These are phyloP conservation scores for Alaudala cheleensis DNA, from an alignment of 2,113 vertebrate species.

Conservation along the genomic window DNA sequence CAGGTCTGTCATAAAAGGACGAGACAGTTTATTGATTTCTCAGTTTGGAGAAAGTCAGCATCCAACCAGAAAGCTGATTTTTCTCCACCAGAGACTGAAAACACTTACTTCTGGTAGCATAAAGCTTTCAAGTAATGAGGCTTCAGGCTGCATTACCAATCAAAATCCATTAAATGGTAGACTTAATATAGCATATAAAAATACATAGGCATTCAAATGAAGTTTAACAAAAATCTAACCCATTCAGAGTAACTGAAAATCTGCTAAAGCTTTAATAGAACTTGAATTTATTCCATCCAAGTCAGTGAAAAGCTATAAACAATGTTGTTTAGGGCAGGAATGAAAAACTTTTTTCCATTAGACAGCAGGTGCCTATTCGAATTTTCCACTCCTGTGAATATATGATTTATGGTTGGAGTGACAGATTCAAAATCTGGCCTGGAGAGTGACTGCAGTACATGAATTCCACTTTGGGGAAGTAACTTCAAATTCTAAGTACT, in stretches of 20 bases:
- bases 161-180: constrained; percentile 28
- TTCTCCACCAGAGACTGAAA: background rate
- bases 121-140: constrained; percentile 29
- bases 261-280: background rate
- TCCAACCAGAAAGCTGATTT: background rate
- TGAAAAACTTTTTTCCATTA: constrained; percentile 21
- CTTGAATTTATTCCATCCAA: background rate
- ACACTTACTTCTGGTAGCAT: background rate
- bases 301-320: background rate
- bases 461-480: background rate
- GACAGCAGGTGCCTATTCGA: background rate
- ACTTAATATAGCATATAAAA: constrained; percentile 10
- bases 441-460: background rate
- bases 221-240: constrained; percentile 12
- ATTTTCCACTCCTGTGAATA: constrained; percentile 6
- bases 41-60: background rate
- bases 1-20: background rate
- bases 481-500: background rate
- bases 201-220: background rate
- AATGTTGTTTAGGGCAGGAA: background rate
- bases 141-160: constrained; percentile 21
- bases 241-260: background rate
- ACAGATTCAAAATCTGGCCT: constrained; percentile 9
- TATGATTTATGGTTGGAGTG: background rate
- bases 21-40: background rate